Percentiles rank a stretch among this genome's conserved stretches.
phyloP scores from a whole-genome alignment of 2,113 vertebrate genomes.

The Columba livia region DNA sequence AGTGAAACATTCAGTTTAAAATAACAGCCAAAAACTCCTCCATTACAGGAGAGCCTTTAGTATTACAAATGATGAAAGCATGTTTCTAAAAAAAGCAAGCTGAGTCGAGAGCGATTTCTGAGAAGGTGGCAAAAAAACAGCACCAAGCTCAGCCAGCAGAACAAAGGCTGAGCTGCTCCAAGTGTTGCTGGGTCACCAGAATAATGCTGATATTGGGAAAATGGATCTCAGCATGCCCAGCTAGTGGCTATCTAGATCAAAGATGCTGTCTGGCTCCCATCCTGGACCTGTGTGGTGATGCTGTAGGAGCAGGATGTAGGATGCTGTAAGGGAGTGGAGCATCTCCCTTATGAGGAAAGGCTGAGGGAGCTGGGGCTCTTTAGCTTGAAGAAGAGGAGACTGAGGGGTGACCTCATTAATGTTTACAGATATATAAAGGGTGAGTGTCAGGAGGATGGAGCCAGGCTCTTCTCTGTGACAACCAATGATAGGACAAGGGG shows the following conservation, averaged over 20 bases:
- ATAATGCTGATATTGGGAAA: not conserved
- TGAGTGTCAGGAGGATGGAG: too few relatives aligned
- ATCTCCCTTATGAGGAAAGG: too few relatives aligned
- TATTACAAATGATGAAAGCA: slow-evolving; percentile 50
- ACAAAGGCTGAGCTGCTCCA: not conserved
- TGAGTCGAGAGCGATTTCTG: not conserved
- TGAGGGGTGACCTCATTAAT: too few relatives aligned
- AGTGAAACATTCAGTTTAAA: slow-evolving; percentile 54
- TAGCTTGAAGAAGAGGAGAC: too few relatives aligned
- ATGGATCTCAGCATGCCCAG: not conserved
- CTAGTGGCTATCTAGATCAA: too few relatives aligned
- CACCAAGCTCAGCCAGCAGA: not conserved
- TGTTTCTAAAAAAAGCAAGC: not conserved
- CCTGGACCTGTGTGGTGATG: not conserved
- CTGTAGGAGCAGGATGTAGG: not conserved
- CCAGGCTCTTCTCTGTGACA: too few relatives aligned
- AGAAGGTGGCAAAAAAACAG: not conserved
- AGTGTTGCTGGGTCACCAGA: not conserved
- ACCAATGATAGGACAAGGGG: too few relatives aligned
- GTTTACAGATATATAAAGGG: too few relatives aligned
- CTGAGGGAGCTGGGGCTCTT: too few relatives aligned
- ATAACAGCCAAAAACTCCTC: slow-evolving; percentile 36
- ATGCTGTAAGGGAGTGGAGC: too few relatives aligned
- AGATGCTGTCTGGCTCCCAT: not conserved
- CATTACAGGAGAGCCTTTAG: slow-evolving; percentile 22